Conservation (phyloP, 2,797 vertebrate species). For the Notamacropus eugenii region DNA sequence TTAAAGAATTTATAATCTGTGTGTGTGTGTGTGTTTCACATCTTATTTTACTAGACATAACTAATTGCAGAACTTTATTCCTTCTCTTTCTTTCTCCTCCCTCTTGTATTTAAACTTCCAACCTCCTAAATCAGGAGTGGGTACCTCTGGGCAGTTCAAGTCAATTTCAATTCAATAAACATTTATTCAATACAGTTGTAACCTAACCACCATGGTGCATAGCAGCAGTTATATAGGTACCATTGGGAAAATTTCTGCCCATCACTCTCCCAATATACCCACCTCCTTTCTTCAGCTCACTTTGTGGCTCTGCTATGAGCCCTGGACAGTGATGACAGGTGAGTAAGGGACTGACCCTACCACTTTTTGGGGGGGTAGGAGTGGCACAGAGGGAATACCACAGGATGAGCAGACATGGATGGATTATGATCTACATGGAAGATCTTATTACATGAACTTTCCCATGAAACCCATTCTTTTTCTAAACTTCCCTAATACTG, state of each 20-base stretch:
- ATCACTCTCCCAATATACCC: background rate
- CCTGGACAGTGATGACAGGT: background rate
- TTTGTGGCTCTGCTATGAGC: background rate
- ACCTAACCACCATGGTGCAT: background rate
- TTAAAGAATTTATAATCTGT: background rate
- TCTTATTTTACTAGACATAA: background rate
- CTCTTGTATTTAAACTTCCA: background rate
- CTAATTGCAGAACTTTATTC: background rate
- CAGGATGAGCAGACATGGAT: background rate
- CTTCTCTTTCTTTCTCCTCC: background rate
- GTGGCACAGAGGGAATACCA: background rate
- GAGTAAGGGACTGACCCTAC: background rate
- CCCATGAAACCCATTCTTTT: background rate
- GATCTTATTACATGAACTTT: background rate
- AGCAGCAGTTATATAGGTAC: background rate
- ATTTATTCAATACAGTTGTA: background rate
- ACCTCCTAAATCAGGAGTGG: background rate
- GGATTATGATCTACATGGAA: background rate
- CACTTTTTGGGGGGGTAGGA: background rate
- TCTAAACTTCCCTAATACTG: background rate
- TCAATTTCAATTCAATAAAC: background rate
- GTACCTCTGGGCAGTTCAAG: background rate
- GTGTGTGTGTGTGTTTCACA: background rate
- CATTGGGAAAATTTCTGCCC: background rate
- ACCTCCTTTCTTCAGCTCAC: background rate